Evolutionary conservation across 2,888 invertebrate species (phyloP).

Genomic region (Drosophila sordidula): DNA sequence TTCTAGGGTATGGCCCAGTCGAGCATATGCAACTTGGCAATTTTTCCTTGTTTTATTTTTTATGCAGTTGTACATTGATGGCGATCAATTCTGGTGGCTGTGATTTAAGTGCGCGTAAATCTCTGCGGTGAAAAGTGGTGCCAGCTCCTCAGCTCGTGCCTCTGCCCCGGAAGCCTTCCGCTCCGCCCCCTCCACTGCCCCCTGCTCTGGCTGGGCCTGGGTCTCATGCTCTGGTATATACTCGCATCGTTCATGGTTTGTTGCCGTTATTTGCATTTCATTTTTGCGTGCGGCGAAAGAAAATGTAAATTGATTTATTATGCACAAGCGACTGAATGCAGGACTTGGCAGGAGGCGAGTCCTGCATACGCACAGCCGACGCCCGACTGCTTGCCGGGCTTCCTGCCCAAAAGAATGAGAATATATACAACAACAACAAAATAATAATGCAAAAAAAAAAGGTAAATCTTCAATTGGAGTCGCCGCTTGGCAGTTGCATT

Average conservation of each 20-base stretch:
- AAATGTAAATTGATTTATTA: conserved; percentile 78
- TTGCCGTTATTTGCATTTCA: conserved; percentile 77
- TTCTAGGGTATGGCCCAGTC: conserved; percentile 14
- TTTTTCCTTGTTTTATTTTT: conserved; percentile 21
- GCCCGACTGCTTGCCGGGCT: conserved; percentile 3
- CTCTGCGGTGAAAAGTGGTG: conserved; percentile 74
- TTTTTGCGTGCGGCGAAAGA: conserved; percentile 68
- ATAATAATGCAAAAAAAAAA: conserved; percentile 24
- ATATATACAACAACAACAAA: conserved; percentile 8
- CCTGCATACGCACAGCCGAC: conserved; percentile 25
- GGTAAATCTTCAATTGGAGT: conserved; percentile 60
- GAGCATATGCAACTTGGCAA: neutral
- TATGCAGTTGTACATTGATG: conserved; percentile 58
- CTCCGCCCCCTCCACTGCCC: neutral
- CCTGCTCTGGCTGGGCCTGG: neutral
- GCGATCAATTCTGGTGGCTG: conserved; percentile 74
- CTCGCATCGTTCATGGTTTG: conserved; percentile 68
- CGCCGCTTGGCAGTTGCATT: conserved; percentile 46
- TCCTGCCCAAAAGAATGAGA: conserved; percentile 27
- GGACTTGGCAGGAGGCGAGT: conserved; percentile 47
- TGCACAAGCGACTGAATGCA: conserved; percentile 71
- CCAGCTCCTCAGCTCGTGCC: conserved; percentile 21
- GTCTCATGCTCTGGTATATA: conserved; percentile 21
- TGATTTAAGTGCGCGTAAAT: conserved; percentile 79
- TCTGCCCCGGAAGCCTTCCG: neutral